Conservation (phyloP, 2,113 vertebrate genomes). For the Lagenorhynchus albirostris region DNA sequence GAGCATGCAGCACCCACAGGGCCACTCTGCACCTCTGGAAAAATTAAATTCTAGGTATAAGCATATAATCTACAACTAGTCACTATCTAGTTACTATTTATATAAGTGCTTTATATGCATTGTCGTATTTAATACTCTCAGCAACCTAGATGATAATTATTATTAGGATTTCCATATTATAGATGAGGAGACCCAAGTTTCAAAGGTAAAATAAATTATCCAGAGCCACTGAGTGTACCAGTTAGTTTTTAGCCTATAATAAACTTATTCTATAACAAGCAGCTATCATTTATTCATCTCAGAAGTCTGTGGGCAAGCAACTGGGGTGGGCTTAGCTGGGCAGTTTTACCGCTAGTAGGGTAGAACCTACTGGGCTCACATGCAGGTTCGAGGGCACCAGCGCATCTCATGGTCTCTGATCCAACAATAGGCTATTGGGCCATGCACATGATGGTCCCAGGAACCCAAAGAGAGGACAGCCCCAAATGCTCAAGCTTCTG, state of each 20-base stretch:
- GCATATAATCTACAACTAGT: background rate
- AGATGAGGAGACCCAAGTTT: background rate
- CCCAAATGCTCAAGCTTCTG: background rate
- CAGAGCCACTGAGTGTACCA: background rate
- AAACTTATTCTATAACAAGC: background rate
- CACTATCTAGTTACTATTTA: background rate
- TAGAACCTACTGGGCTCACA: background rate
- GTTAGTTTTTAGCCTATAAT: background rate
- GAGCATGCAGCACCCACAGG: background rate
- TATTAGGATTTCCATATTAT: background rate
- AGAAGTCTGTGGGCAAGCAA: background rate
- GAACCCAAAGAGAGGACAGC: background rate
- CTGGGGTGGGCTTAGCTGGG: background rate
- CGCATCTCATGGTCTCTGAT: background rate
- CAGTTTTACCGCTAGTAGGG: too few species aligned
- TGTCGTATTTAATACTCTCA: background rate
- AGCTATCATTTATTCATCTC: background rate
- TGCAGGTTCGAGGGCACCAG: background rate
- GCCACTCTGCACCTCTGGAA: background rate
- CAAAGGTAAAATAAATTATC: background rate
- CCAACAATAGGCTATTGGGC: background rate
- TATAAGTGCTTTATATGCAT: background rate
- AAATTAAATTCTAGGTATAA: conserved; percentile 8
- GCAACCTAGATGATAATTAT: background rate
- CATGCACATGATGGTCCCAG: background rate